Evolutionary conservation across 35 echinoderm and acorn worm species (phyloP).

Genomic region (Amphiura filiformis): DNA sequence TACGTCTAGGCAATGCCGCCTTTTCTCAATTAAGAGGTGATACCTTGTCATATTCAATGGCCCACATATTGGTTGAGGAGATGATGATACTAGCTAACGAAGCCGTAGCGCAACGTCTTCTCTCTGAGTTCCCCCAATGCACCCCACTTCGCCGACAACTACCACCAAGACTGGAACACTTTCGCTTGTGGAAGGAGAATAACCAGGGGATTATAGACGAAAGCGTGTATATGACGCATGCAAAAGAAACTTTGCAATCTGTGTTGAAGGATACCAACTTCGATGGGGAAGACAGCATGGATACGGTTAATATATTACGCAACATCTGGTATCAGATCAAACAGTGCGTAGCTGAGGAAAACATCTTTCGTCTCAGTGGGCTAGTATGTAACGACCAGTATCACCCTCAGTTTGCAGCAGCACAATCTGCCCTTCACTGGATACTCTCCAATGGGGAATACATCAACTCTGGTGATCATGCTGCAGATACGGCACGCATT

Average conservation of each 20-base stretch:
- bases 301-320: neutral
- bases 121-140: constrained; percentile 38
- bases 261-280: neutral
- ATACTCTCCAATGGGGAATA: constrained; percentile 60
- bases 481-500: neutral
- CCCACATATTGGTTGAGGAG: constrained; percentile 69
- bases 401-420: constrained; percentile 73
- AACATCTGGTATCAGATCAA: constrained; percentile 10
- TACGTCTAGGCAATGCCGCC: constrained; percentile 25
- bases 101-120: constrained; percentile 40
- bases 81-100: constrained; percentile 73
- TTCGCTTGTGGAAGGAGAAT: constrained; percentile 36
- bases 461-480: constrained; percentile 46
- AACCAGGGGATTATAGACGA: constrained; percentile 7
- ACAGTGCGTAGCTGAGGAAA: neutral
- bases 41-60: constrained; percentile 12
- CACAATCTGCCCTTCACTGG: constrained; percentile 27
- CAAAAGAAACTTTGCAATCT: neutral
- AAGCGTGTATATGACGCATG: constrained; percentile 31
- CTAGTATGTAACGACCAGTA: constrained; percentile 61
- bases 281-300: neutral
- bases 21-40: constrained; percentile 30
- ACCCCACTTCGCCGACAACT: constrained; percentile 70
- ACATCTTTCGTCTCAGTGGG: constrained; percentile 23
- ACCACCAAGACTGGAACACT: constrained; percentile 45